Conservation (phyloP, 2,113 vertebrate genomes). For the Nesospiza acunhae region DNA sequence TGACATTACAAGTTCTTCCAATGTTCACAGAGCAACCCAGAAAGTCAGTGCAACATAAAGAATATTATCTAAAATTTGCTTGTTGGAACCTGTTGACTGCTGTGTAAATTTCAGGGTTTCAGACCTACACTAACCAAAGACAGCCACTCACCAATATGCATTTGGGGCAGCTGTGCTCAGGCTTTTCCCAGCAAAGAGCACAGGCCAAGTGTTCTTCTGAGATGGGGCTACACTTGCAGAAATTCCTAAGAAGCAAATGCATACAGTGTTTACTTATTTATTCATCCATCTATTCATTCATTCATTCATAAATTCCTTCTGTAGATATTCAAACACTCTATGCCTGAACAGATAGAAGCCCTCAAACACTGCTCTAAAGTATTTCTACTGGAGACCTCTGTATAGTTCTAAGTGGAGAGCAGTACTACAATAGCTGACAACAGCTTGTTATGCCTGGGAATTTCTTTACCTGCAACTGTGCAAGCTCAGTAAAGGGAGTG, state of each 20-base stretch:
- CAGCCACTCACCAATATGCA: neutral
- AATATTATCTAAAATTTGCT: neutral
- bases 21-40: neutral
- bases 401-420: neutral
- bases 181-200: neutral
- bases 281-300: neutral
- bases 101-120: neutral
- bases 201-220: neutral
- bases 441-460: neutral
- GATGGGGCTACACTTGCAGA: neutral
- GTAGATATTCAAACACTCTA: neutral
- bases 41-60: neutral
- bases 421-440: neutral
- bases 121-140: neutral
- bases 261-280: neutral
- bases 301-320: neutral
- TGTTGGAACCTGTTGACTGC: neutral
- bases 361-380: neutral
- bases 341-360: neutral
- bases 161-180: neutral
- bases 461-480: neutral
- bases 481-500: neutral
- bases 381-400: neutral
- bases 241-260: neutral
- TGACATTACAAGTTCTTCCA: neutral